Base-by-base conservation (phyloP, 35 echinoderm and acorn worm species). In the Lytechinus variegatus region DNA sequence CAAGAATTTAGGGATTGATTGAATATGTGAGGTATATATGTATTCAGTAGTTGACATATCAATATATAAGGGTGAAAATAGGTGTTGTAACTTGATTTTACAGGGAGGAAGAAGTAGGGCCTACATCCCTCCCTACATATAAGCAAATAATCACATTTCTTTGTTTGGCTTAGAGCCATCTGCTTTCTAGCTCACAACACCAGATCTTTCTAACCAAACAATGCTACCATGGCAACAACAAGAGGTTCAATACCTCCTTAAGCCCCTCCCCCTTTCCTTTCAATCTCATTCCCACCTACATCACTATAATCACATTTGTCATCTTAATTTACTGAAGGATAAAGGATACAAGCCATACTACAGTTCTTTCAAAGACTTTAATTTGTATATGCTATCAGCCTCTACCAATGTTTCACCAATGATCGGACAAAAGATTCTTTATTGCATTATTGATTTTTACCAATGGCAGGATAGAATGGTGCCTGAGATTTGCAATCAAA, bases 151-250 rank as follows among this genome's bases (percentile, higher is more conserved):
- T 79, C 19, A 24, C 6, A 79, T 79, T 16, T 79, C 66, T 79
- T 79, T 79, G 66, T 79, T 79, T 79, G 66, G 66, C 66, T 16
- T 79, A 79, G 66, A 79, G 66, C 66, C 66, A 79, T 79, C 66
- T 79, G 66, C 66, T 79, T 79, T 79, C 66, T 24, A 79, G 14
- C 66, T n/a, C 66, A 79, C 66, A 27, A 16, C 66, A 79, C 66
- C 66, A 79, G 66, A 79, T 79, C 66, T 79, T 24, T 79, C 66
- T 79, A 19, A 24, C 16, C 66, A 79, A 79, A 79, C 66, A 79
- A 79, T 79, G 66, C 66, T 79, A n/a, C 66, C 19, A 79, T 79
- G 19, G 66, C 66, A 79, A 79, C 66, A 19, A 24, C 21, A 24
- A 79, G 66, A n/a, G 66, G 66, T 24, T 79, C 66, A 79, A 24